These are phyloP conservation scores for Eupithecia dodoneata DNA, from an alignment of 2,888 invertebrate genomes.

Conservation along the genomic window DNA sequence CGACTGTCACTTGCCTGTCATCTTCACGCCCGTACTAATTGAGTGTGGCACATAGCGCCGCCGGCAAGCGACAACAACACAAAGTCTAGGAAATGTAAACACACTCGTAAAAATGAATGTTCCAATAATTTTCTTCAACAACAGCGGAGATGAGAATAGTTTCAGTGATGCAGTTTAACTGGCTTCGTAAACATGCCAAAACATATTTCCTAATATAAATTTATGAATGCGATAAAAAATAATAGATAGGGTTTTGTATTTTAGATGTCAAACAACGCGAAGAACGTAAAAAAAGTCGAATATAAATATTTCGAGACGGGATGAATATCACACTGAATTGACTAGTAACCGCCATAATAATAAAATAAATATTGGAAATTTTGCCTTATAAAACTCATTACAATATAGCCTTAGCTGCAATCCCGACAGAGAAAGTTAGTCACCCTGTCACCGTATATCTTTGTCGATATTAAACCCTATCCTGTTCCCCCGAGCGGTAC, in stretches of 20 bases:
- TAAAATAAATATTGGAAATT: neutral
- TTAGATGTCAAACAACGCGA: neutral
- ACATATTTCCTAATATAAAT: slow-evolving; percentile 12
- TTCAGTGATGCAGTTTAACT: slow-evolving; percentile 35
- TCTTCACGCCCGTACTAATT: slow-evolving; percentile 60
- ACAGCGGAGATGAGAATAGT: slow-evolving; percentile 35
- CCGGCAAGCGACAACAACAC: slow-evolving; percentile 46
- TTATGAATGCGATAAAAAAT: slow-evolving; percentile 23
- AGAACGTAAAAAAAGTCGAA: neutral
- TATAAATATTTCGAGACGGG: neutral
- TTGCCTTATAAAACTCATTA: neutral
- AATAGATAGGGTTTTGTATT: neutral
- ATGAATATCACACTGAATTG: neutral
- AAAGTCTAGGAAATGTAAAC: slow-evolving; percentile 54
- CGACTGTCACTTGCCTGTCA: slow-evolving; percentile 59
- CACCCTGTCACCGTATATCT: slow-evolving; percentile 44
- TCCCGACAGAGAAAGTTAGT: slow-evolving; percentile 43
- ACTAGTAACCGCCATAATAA: neutral
- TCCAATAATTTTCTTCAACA: slow-evolving; percentile 35
- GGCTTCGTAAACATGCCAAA: slow-evolving; percentile 32
- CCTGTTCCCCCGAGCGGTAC: slow-evolving; percentile 46
- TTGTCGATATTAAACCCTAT: slow-evolving; percentile 47
- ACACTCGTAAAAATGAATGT: slow-evolving; percentile 54
- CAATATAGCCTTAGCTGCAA: slow-evolving; percentile 30
- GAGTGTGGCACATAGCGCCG: slow-evolving; percentile 54